Base-by-base conservation (phyloP, 2,888 invertebrate species). In the Lamellibrachia columna region DNA sequence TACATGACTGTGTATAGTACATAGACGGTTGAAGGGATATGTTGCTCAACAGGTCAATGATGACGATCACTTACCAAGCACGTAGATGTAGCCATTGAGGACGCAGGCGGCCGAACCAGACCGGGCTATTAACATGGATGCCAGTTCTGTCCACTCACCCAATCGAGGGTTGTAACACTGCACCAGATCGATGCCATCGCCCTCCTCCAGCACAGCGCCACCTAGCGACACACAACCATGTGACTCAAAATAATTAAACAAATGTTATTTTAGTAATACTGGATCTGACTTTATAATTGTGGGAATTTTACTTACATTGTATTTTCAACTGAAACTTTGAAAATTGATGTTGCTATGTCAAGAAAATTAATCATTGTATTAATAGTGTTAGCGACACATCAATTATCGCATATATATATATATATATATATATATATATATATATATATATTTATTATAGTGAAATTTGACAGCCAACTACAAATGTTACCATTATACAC, bases 61-160 rank as follows among this genome's bases (percentile, higher is more conserved):
- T 52, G 8, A 93, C 95, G 52, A 28, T 52, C 90, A 93, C 95
- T 94, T 94, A 97, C 97, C 97, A 93, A 97, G 96, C 92, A 97
- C 96, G 95, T 97, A 97, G 91, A 97, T 97, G 92, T 95, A 95
- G 53, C 96, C 96, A 94, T 96, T 96, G 8, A 97, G 95, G 11
- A 97, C 96, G 95, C 97, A 97, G 53, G 97, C 96, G 91, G 97
- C 97, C 58, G 97, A 96, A n/a, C 97, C 97, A 93, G 97, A 97
- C 11, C 97, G 95, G 28, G 97, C 96, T 93, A 97, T 97, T 90
- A 97, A 95, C 97, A 97, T 97, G 55, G 96, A 95, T 3, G 97
- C 95, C 93, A 97, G 95, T 93, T 97, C 96, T n/a, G 95, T 95
- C 97, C 97, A 97, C n/a, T 94, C 95, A 94, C 97, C 96, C 9